Percentiles rank a stretch among this genome's conserved stretches.
phyloP scores from a whole-genome alignment of 2,888 invertebrate genomes.

The Chymomyza caudatula region DNA sequence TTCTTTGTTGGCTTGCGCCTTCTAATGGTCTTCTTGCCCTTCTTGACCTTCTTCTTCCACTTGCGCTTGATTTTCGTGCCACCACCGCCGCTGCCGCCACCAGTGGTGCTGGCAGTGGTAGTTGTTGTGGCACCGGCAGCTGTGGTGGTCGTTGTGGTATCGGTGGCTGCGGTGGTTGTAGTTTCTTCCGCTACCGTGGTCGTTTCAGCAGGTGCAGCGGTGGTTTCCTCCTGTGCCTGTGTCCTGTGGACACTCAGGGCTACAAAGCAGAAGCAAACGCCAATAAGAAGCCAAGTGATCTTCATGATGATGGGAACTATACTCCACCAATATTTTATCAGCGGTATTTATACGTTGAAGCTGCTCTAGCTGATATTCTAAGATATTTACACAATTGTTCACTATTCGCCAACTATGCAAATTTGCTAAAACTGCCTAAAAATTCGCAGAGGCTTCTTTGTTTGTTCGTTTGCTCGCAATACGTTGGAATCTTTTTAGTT shows the following conservation, averaged over 20 bases:
- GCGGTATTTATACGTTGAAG: not conserved
- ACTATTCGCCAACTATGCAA: not conserved
- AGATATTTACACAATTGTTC: not conserved
- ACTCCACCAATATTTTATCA: not conserved
- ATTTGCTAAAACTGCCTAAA: too few relatives aligned
- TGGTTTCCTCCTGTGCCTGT: not conserved
- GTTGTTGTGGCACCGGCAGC: not conserved
- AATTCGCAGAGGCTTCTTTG: too few relatives aligned
- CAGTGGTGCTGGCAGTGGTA: not conserved
- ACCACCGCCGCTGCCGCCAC: not conserved
- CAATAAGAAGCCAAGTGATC: not conserved
- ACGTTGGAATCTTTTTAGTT: too few relatives aligned
- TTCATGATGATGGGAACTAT: not conserved
- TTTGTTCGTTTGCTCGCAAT: too few relatives aligned
- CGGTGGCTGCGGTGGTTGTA: not conserved
- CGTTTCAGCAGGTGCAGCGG: not conserved
- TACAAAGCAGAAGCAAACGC: not conserved
- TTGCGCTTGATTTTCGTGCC: not conserved
- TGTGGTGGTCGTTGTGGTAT: not conserved
- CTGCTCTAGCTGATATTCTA: not conserved
- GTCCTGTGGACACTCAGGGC: not conserved
- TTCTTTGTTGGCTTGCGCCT: not conserved
- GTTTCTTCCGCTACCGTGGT: not conserved
- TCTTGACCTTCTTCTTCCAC: not conserved
- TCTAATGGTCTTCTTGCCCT: not conserved